Conservation (phyloP, 35 echinoderm and acorn worm species). For the Diadema setosum region DNA sequence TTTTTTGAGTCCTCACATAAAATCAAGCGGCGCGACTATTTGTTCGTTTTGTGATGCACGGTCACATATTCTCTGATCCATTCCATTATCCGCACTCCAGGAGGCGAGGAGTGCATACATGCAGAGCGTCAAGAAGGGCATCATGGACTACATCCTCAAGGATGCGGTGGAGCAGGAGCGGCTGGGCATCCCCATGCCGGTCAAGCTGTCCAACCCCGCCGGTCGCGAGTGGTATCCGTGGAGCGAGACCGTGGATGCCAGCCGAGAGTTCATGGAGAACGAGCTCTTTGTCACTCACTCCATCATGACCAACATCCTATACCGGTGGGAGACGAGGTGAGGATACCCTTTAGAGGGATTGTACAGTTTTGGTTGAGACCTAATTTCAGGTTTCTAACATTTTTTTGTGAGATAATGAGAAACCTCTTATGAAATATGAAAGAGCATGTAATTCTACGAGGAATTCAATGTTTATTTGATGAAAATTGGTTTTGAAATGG, state of each 20-base stretch:
- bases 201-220: constrained; percentile 69
- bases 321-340: constrained; percentile 94
- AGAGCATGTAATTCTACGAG: too few species aligned
- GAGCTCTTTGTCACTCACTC: constrained; percentile 81
- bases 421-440: too few species aligned
- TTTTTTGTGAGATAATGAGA: too few species aligned
- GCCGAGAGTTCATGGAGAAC: constrained; percentile 72
- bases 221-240: constrained; percentile 93
- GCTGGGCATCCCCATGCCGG: constrained; percentile 76
- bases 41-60: too few species aligned
- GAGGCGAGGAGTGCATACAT: constrained; percentile 64
- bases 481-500: too few species aligned
- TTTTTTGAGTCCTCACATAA: too few species aligned
- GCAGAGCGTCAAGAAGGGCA: constrained; percentile 69
- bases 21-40: too few species aligned
- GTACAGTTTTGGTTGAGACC: too few species aligned
- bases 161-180: constrained; percentile 69
- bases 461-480: too few species aligned
- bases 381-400: too few species aligned
- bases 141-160: constrained; percentile 91
- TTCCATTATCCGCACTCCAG: constrained; percentile 37
- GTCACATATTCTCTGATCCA: too few species aligned
- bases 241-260: constrained; percentile 63
- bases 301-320: constrained; percentile 84
- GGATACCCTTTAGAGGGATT: too few species aligned